Base-by-base conservation (phyloP, 1,140 invertebrate genomes). In the Trichonephila clavipes region DNA sequence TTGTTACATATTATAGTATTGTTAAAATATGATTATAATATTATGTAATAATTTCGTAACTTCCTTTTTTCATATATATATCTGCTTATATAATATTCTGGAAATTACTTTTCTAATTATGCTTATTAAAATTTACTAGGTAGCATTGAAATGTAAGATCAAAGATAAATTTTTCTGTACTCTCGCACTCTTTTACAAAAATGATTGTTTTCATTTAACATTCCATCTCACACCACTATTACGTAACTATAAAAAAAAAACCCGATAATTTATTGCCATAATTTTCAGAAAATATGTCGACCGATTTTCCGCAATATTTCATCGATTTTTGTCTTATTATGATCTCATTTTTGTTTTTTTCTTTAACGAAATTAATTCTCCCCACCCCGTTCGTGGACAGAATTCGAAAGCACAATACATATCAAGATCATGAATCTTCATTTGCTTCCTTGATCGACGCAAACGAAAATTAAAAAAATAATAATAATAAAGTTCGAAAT, bases 271-370 rank as follows among this genome's bases (percentile, higher is more conserved):
- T 85, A 85, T 85, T 85, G 82, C 82, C 4, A 58, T 85, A 85
- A 85, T 85, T 85, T 85, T 61, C 19, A 24, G 21, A 85, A 85
- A 59, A 85, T 59, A 61, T n/a, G 21, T 85, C 40, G 28, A 44
- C 8, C 58, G 82, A 85, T 85, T 58, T 61, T 85, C 58, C n/a
- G 44, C 12, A 89, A 89, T 87, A 72, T 89, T 89, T 89, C 88
- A 89, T 89, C 88, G 88, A 89, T 89, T 89, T 89, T 89, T 89
- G 85, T 62, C 66, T 89, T 89, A 89, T 89, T 89, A 89, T 61
- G 58, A 88, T 69, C 88, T 44, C 40, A 69, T 69, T 66, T 89
- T 58, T n/a, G n/a, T n/a, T 51, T 51, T 51, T 51, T 51, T 51
- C 51, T 51, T 72, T 69, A 85, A 72, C 64, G 66, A 89, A 89